Conservation (phyloP, 2,797 vertebrate genomes). For the Potorous gilbertii region DNA sequence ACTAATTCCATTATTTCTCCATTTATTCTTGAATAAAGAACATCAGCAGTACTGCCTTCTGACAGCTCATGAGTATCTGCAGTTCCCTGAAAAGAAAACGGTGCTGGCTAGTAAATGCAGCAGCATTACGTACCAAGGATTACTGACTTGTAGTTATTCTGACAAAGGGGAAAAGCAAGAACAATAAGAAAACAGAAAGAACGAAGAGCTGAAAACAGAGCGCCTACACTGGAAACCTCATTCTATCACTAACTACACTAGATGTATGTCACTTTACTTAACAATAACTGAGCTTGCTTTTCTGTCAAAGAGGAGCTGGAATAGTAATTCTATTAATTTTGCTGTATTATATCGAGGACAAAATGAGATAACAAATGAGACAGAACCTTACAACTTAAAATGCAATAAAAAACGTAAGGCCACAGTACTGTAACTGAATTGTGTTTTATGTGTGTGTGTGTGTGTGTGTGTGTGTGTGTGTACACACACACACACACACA, state of each 20-base stretch:
- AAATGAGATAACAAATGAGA: neutral
- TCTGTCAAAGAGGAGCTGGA: neutral
- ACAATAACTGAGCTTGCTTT: neutral
- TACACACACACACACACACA: neutral
- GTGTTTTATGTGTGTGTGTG: neutral
- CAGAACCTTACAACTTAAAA: neutral
- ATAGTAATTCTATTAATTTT: neutral
- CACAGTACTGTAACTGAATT: too few species aligned
- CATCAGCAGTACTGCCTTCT: slow-evolving; percentile 91
- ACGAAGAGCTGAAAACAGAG: neutral
- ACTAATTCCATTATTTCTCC: slow-evolving; percentile 92
- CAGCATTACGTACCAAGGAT: neutral
- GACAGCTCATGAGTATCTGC: slow-evolving; percentile 87
- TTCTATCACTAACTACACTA: neutral
- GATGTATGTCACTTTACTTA: neutral
- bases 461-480: too few species aligned
- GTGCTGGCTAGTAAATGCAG: neutral
- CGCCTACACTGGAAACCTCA: neutral
- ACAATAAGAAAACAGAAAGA: neutral
- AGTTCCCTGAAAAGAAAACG: slow-evolving; percentile 85
- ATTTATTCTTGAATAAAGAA: slow-evolving; percentile 89
- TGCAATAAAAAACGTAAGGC: neutral
- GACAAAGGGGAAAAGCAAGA: neutral
- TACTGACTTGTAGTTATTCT: neutral
- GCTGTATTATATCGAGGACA: neutral